Base-by-base conservation (phyloP, 2,113 vertebrate species). In the Cyanoramphus novaezelandiae region DNA sequence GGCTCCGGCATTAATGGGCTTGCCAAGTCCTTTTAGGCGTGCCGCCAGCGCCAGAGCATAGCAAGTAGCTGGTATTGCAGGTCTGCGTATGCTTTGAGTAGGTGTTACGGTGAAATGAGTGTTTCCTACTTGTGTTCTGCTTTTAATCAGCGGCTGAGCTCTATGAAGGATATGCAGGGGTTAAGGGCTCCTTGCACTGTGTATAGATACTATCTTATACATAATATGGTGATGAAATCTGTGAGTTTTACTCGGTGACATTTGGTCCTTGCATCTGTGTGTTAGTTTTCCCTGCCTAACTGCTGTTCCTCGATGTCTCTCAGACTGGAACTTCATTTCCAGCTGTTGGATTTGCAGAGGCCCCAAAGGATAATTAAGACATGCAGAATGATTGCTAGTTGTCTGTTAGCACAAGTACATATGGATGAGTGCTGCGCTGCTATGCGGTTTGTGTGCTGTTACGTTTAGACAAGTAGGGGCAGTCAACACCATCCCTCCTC, bases 101-200 rank as follows among this genome's bases (percentile, higher is more conserved):
- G 71, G 43, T 15, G 84, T 19, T 15, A 0, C 0, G 18, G 59
- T 9, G 68, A 33, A 88, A 31, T 2, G 27, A 2, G 0, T 0
- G 31, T 55, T 77, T 53, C 2, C 1, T 19, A 0, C 46, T 44
- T 2, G 1, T 1, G 18, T 28, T 80, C 65, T 44, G 86, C 64
- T 60, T 74, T 64, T 28, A 29, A 29, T 50, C 72, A 4, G 80
- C 2, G 46, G 4, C 1, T 7, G 84, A 49, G 49, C 47, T 10
- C 53, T 5, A 0, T 3, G 67, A 17, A 23, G 52, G 49, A 17
- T 52, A 6, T 2, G 76, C 4, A 27, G 23, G 39, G 86, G 55
- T 60, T 62, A 13, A 28, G 81, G 91, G 50, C 63, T 44, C 37
- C 33, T 50, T 25, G 78, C 47, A 0, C 33, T 3, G 8, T 9